Evolutionary conservation across 2,888 invertebrate genomes (phyloP).

Genomic region (Actias luna): DNA sequence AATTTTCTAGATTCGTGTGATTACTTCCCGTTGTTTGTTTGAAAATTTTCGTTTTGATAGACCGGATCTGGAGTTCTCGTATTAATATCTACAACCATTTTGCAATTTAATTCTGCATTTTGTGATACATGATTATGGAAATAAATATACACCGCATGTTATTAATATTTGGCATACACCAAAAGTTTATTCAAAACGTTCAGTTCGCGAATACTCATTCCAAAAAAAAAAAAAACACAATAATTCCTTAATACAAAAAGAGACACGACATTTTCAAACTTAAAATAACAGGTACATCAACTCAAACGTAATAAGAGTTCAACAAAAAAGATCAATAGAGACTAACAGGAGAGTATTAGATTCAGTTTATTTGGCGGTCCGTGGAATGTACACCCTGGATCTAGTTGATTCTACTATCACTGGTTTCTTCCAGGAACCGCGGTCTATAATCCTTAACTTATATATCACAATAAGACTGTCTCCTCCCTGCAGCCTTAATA

Average conservation of each 20-base stretch:
- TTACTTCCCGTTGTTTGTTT: background rate
- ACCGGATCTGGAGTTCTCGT: too few relatives aligned
- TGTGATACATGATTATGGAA: too few relatives aligned
- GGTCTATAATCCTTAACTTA: constrained; percentile 73
- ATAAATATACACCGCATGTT: constrained; percentile 20
- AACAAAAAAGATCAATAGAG: constrained; percentile 61
- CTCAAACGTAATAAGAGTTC: constrained; percentile 71
- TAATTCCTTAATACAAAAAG: constrained; percentile 12
- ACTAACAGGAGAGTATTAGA: constrained; percentile 64
- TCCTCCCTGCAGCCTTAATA: constrained; percentile 80
- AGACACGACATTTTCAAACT: constrained; percentile 37
- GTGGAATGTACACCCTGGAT: constrained; percentile 47
- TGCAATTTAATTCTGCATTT: background rate
- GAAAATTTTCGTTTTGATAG: too few relatives aligned
- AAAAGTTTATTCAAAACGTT: constrained; percentile 17
- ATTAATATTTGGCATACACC: constrained; percentile 17
- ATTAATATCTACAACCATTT: background rate
- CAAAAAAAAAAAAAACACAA: constrained; percentile 1
- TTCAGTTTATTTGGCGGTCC: constrained; percentile 60
- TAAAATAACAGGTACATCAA: constrained; percentile 80
- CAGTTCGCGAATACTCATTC: constrained; percentile 3
- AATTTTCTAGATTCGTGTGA: background rate
- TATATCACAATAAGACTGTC: constrained; percentile 79
- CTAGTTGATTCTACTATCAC: constrained; percentile 57
- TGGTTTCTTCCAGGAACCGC: constrained; percentile 53